Evolutionary conservation across 2,888 invertebrate genomes (phyloP).

Genomic region (Parascotia fuliginaria): DNA sequence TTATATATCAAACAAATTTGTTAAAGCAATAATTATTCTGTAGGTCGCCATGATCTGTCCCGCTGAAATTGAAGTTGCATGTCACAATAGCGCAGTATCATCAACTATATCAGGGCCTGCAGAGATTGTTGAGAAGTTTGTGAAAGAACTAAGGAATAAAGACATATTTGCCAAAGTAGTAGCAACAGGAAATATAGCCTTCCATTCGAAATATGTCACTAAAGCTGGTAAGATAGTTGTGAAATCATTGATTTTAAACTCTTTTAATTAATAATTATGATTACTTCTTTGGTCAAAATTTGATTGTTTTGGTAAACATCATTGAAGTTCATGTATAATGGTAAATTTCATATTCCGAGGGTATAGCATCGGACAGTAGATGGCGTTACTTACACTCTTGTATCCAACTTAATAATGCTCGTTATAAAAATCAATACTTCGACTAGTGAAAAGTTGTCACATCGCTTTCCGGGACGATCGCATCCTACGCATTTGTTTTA

Average conservation of each 20-base stretch:
- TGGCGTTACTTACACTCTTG: too few relatives aligned
- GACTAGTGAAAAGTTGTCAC: too few relatives aligned
- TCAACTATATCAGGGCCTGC: constrained; percentile 91
- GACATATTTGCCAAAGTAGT: not conserved
- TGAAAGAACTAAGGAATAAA: constrained; percentile 38
- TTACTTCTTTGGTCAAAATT: not conserved
- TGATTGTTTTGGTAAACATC: not conserved
- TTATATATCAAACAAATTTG: not conserved
- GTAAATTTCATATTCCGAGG: too few relatives aligned
- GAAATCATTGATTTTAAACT: not conserved
- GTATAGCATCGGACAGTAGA: too few relatives aligned
- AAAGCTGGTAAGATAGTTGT: not conserved
- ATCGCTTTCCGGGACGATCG: too few relatives aligned
- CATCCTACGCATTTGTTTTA: not conserved
- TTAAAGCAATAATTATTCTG: not conserved
- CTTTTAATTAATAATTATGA: not conserved
- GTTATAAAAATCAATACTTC: too few relatives aligned
- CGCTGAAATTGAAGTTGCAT: constrained; percentile 89
- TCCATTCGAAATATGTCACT: not conserved
- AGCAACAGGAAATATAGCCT: not conserved
- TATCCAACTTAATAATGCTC: too few relatives aligned
- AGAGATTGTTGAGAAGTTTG: constrained; percentile 84
- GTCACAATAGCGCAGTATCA: constrained; percentile 90
- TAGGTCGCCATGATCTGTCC: constrained; percentile 66
- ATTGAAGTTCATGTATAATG: too few relatives aligned